Evolutionary conservation across 92 coral and sea anemone species (phyloP), one percentile per base, ranked within the genome.

Genomic region (Zoanthus gigantus): DNA sequence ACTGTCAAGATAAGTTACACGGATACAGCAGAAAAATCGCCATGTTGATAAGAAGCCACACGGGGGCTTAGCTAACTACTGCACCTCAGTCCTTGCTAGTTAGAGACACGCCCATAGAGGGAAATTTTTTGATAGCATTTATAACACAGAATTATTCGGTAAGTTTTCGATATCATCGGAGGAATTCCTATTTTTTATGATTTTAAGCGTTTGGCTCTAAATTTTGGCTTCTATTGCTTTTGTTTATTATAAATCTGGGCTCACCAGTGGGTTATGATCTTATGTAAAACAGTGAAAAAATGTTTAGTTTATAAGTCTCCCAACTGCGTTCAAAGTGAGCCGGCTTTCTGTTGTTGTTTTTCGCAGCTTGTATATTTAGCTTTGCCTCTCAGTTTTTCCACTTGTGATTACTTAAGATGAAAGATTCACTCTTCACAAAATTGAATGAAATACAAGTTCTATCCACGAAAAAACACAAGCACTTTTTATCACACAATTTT

Each of bases 321-420:
- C 85, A 23, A 81, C 85, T 66, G 85, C 58, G 85, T 34, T 46
- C 60, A 81, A 66, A 47, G 71, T 48, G 58, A 66, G 74, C 42
- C 85, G 58, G 66, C 23, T 81, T 52, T 37, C 52, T 81, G 85
- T 66, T 53, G 71, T 74, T 65, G 61, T 66, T 15, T 67, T 74
- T 44, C 85, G 18, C 85, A 45, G 75, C 47, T 12, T 46, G 85
- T 11, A 30, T 8, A 46, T 18, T 81, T 45, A 6, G 11, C 44
- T 9, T 80, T 46, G 47, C 44, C 29, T 63, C 60, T 66, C 29
- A 23, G 58, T 3, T 7, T 0, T 66, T 47, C 46, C 12, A 66
- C 63, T 81, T 28, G 31, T 81, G 67, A 66, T 81, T 68, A 66
- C 85, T 65, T 46, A 28, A 45, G 42, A 45, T 5, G 47, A 65